A percentile compares a stretch with the other conserved stretches of the same genome.
Conservation (phyloP, 2,113 vertebrate genomes). For the Eulacestoma nigropectus region DNA sequence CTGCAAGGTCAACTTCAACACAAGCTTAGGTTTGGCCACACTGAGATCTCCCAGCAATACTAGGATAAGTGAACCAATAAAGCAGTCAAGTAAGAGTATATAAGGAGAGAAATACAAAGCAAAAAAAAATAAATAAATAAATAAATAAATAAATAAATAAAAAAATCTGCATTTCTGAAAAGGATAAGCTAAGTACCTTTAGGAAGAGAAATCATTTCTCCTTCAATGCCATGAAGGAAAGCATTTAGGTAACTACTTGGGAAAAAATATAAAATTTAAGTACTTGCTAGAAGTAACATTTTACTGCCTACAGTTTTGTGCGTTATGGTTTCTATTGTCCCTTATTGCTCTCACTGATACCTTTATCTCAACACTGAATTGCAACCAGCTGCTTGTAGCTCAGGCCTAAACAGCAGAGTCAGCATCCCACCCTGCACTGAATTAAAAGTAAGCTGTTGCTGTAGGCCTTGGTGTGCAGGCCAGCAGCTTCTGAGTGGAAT, state of each 20-base stretch:
- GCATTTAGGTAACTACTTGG: not conserved
- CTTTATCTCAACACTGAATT: not conserved
- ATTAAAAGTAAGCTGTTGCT: not conserved
- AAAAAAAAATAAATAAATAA: too few relatives aligned
- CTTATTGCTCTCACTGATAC: not conserved
- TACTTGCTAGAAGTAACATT: not conserved
- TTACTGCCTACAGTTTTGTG: not conserved
- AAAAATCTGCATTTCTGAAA: not conserved
- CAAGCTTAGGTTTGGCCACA: not conserved
- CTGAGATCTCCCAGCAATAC: not conserved
- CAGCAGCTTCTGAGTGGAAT: not conserved
- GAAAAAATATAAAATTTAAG: not conserved
- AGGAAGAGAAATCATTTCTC: not conserved
- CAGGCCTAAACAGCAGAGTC: not conserved
- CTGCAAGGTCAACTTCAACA: not conserved
- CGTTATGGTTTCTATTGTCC: not conserved
- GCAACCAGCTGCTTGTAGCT: not conserved
- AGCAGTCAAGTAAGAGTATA: not conserved
- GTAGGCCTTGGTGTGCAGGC: not conserved
- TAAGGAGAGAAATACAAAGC: rapidly evolving
- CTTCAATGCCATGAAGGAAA: not conserved
- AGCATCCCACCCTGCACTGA: not conserved
- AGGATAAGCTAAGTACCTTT: not conserved
- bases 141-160: too few relatives aligned
- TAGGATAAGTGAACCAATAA: not conserved